Evolutionary conservation across 1,140 invertebrate genomes (phyloP), one percentile per base, ranked within the genome.

Genomic region (Drosophila tristis): DNA sequence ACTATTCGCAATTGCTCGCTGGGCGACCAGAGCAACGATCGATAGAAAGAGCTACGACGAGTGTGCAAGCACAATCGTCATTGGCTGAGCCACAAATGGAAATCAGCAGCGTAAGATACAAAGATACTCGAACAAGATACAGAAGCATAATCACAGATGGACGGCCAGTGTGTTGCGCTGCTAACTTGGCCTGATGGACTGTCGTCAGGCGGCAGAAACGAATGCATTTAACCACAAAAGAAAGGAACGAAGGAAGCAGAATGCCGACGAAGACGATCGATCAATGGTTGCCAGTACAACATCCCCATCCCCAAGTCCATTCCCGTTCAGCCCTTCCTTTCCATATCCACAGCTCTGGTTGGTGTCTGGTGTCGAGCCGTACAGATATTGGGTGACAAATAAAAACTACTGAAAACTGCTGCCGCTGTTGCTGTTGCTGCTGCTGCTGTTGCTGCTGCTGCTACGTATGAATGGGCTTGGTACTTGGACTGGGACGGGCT

Each of bases 361-460:
- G 65, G 58, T 90, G 86, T 90, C 85, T 90, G 85, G 77, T 91
- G 80, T 90, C 82, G 74, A 82, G 78, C 80, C 89, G 80, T 82
- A 75, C 78, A 80, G 84, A 90, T 91, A 91, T 91, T 91, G 90
- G 84, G 89, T 91, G 89, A 91, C 89, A 91, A 91, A 81, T 91
- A 91, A 91, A 91, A 81, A 91, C 89, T 91, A 91, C 89, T 80
- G 87, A 84, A 90, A 86, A 87, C 82, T 87, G 82, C 84, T 85
- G 78, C 72, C 65, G 78, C 74, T 81, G 78, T 48, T 65, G 74
- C 50, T 57, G 56, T 20, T 20, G 20, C 20, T 20, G 20, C 20
- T 20, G 0, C 50, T 50, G 49, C 26, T 45, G 57, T 42, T 42
- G 66, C 35, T 56, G 77, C 60, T 72, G 66, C 66, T 80, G 66